Percentiles rank a stretch among this genome's conserved stretches.
These are phyloP conservation scores for Psix sp. DNA, from an alignment of 1,140 invertebrate genomes.

Conservation along the genomic window DNA sequence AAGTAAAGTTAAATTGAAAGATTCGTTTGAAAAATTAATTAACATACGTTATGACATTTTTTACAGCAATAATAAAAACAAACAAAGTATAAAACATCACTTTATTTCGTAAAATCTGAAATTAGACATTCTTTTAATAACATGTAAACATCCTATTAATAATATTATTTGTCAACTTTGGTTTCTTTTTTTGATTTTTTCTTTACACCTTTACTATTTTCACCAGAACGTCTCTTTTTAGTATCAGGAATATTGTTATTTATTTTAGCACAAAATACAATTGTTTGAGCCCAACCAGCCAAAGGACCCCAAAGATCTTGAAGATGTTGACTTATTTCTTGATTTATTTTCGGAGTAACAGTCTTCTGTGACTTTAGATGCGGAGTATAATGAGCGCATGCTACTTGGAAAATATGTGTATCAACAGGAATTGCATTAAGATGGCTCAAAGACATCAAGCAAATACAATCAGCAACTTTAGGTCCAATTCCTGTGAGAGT, in stretches of 20 bases:
- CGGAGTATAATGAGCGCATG: constrained; percentile 87
- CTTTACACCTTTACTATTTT: neutral
- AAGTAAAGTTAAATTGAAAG: too few relatives aligned
- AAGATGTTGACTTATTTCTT: constrained; percentile 90
- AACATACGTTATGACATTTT: too few relatives aligned
- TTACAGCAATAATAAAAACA: too few relatives aligned
- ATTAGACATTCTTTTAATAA: too few relatives aligned
- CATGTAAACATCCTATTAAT: neutral
- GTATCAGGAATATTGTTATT: constrained; percentile 51
- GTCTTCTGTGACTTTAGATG: constrained; percentile 86
- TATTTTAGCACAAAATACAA: constrained; percentile 77
- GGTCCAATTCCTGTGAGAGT: constrained; percentile 90
- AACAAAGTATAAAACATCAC: too few relatives aligned
- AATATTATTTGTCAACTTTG: too few relatives aligned
- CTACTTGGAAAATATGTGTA: constrained; percentile 97
- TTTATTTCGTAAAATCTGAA: too few relatives aligned
- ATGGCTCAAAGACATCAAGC: constrained; percentile 96
- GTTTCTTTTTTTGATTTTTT: neutral
- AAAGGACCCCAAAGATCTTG: constrained; percentile 88
- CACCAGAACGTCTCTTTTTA: constrained; percentile 1
- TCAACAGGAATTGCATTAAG: constrained; percentile 94
- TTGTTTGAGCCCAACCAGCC: constrained; percentile 97
- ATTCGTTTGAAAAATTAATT: too few relatives aligned
- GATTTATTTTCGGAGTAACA: constrained; percentile 89
- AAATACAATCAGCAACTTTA: constrained; percentile 99